phyloP scores from a whole-genome alignment of 2,113 vertebrate genomes.

The Felis chaus region DNA sequence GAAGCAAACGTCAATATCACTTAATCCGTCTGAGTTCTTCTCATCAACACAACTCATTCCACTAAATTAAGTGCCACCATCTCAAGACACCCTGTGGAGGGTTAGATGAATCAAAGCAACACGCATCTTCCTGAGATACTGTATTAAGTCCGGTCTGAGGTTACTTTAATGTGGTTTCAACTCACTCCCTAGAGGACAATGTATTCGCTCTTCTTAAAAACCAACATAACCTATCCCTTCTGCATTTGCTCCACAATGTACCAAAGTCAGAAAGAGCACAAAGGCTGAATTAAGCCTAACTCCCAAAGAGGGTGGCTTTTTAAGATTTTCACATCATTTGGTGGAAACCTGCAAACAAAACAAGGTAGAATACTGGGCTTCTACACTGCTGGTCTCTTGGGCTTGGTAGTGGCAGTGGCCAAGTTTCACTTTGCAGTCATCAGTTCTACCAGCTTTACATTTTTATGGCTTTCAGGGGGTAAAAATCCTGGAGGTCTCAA shows the following conservation, averaged over 20 bases:
- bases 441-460: not conserved
- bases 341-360: not conserved
- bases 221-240: conserved; percentile 40
- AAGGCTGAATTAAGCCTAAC: conserved; percentile 72
- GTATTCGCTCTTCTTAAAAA: conserved; percentile 69
- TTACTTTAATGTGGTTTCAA: conserved; percentile 57
- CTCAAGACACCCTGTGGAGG: conserved; percentile 19
- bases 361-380: not conserved
- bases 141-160: conserved; percentile 40
- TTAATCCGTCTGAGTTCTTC: conserved; percentile 70
- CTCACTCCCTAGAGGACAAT: conserved; percentile 60
- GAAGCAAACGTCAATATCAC: conserved; percentile 1
- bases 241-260: conserved; percentile 72
- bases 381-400: not conserved
- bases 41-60: conserved; percentile 75
- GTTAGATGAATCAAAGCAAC: conserved; percentile 59
- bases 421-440: not conserved
- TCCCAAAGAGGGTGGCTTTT: conserved; percentile 64
- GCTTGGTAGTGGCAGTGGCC: not conserved
- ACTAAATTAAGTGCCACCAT: conserved; percentile 75
- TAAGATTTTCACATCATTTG: conserved; percentile 33
- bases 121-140: conserved; percentile 51
- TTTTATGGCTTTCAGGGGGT: not conserved
- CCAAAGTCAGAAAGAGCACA: conserved; percentile 70
- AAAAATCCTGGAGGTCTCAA: not conserved